These are phyloP conservation scores for Cnemophilus loriae DNA, from an alignment of 2,113 vertebrate species.

Conservation along the genomic window DNA sequence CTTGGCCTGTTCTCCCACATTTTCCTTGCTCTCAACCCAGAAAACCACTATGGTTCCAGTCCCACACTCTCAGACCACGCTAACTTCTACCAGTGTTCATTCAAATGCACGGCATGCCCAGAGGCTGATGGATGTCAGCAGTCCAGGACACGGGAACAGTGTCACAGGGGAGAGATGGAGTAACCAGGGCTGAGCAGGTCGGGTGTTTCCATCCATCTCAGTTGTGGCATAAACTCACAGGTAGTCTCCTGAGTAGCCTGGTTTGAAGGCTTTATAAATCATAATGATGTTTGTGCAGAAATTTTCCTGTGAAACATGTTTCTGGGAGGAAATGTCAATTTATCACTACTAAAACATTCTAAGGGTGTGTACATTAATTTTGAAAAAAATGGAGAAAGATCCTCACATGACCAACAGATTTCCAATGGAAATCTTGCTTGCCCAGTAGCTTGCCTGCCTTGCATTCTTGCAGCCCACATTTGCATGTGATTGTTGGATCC, in stretches of 20 bases:
- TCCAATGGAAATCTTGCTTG: neutral
- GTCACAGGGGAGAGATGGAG: neutral
- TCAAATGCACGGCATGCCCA: neutral
- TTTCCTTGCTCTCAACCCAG: neutral
- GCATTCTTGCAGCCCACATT: neutral
- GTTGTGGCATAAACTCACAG: neutral
- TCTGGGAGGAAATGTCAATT: slow-evolving; percentile 8
- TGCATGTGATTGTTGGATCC: neutral
- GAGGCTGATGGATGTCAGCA: neutral
- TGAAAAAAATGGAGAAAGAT: neutral
- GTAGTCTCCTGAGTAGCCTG: neutral
- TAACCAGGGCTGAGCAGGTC: neutral
- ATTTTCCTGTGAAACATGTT: neutral
- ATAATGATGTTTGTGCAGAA: neutral
- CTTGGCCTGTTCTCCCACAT: neutral
- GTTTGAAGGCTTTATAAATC: slow-evolving; percentile 33
- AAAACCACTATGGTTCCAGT: neutral
- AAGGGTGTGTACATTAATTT: neutral
- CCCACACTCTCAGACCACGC: neutral
- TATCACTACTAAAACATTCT: neutral
- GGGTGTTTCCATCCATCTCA: neutral
- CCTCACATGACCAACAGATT: neutral
- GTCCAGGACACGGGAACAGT: neutral
- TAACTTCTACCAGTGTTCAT: neutral
- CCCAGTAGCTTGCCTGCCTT: neutral